Evolutionary conservation across 2,888 invertebrate genomes (phyloP).

Genomic region (Tridacna crocea): DNA sequence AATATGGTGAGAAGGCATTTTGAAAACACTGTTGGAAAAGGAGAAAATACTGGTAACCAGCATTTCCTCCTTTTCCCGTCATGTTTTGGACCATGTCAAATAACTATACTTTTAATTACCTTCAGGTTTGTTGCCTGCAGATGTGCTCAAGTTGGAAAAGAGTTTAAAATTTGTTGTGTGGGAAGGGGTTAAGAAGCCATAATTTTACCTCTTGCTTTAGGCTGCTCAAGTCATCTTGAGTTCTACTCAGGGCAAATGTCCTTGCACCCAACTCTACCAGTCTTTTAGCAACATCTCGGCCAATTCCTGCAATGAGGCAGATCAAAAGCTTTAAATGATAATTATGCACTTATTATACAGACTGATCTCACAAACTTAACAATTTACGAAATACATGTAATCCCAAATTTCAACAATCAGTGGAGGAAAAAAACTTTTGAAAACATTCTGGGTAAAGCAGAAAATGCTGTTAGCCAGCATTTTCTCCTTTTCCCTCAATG

Average conservation of each 20-base stretch:
- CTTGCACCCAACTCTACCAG: conserved; percentile 89
- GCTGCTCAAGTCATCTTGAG: conserved; percentile 88
- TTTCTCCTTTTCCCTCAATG: too few species aligned
- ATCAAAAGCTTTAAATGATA: too few species aligned
- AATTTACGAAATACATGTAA: too few species aligned
- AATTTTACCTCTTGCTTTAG: conserved; percentile 85
- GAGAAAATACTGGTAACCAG: too few species aligned
- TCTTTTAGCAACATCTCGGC: conserved; percentile 89
- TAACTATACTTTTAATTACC: background rate
- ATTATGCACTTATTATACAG: too few species aligned
- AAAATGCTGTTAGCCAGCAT: too few species aligned
- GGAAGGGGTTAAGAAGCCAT: background rate
- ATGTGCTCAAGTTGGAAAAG: background rate
- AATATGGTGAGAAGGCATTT: too few species aligned
- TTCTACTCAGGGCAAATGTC: conserved; percentile 91
- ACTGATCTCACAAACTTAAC: too few species aligned
- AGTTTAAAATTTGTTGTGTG: background rate
- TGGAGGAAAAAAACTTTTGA: too few species aligned
- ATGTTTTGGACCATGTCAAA: background rate
- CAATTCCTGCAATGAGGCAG: conserved; percentile 88
- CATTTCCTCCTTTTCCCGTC: background rate
- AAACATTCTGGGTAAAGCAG: too few species aligned
- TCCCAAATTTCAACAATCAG: too few species aligned
- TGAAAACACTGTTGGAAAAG: too few species aligned
- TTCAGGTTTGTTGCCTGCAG: background rate